Conservation (phyloP, 1,140 invertebrate species). For the Macrotrachela quadricornifera region DNA sequence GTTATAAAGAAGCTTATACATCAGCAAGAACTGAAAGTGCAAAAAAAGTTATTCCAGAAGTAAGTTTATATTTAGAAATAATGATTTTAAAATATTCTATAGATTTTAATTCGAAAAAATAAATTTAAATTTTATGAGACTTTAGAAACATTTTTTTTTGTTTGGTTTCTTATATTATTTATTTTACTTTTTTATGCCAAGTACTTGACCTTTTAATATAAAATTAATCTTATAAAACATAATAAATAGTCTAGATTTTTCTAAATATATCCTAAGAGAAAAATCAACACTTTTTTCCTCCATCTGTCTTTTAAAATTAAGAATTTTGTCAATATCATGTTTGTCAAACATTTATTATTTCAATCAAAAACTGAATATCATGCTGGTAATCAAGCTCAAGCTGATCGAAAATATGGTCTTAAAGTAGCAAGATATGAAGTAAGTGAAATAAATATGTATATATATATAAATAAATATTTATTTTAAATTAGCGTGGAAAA, state of each 20-base stretch:
- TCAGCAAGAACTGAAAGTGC: conserved; percentile 61
- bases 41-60: neutral
- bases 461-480: conserved; percentile 8
- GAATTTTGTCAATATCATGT: conserved; percentile 38
- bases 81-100: too few relatives aligned
- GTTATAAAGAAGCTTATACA: conserved; percentile 71
- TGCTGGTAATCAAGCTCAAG: conserved; percentile 58
- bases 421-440: neutral
- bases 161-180: too few relatives aligned
- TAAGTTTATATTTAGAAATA: neutral
- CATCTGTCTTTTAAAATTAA: conserved; percentile 10
- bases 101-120: neutral
- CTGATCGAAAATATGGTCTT: conserved; percentile 31
- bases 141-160: too few relatives aligned
- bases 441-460: neutral
- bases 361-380: conserved; percentile 67
- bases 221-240: too few relatives aligned
- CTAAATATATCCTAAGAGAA: neutral
- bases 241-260: too few relatives aligned
- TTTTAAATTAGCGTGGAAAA: conserved; percentile 40
- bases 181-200: too few relatives aligned
- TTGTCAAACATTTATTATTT: conserved; percentile 65
- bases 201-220: too few relatives aligned
- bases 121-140: too few relatives aligned
- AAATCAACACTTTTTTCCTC: neutral